Evolutionary conservation across 2,888 invertebrate genomes (phyloP), one percentile per base, ranked within the genome.

Genomic region (Agonopterix alstromeriana): DNA sequence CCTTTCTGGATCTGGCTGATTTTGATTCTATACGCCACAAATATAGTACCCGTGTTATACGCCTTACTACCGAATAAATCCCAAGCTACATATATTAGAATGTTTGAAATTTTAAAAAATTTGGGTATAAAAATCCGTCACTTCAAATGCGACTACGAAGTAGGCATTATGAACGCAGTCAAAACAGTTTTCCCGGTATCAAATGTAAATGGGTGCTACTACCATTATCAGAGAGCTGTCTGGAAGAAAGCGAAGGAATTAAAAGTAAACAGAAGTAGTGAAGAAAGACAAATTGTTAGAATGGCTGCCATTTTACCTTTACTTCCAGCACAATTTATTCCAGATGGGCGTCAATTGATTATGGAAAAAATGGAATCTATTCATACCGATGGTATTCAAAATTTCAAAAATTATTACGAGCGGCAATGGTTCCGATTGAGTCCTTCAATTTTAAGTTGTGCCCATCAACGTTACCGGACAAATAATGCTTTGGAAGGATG

Each of bases 401-500:
- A 40, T 11, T 50, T 50, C 27, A 11, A 41, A 47, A 44, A 11
- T 35, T 50, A 50, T 43, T 50, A 35, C 12, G 47, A 50, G 42
- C 17, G 36, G 41, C 50, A 50, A 47, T 47, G 50, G 50, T 36
- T 35, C 45, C 41, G 50, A 41, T 17, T 50, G 42, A 43, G 41
- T 44, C 47, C 47, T 12, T 41, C 41, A 8, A 8, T 46, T 11
- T 46, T 49, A 35, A 49, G 46, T 46, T 49, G 49, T 46, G 46
- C 49, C 27, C 27, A 27, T 35, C 49, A 49, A 40, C 49, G 46
- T 35, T 46, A 49, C 10, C 43, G 49, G 40, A 49, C 49, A 8
- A 49, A 35, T 40, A 49, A 49, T n/a, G 44, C 49, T 11, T 11
- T 49, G 40, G 49, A 46, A 46, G 49, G 43, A 11, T 49, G 46